These are phyloP conservation scores for Tenthredo notha DNA, from an alignment of 2,888 invertebrate species.

Conservation along the genomic window DNA sequence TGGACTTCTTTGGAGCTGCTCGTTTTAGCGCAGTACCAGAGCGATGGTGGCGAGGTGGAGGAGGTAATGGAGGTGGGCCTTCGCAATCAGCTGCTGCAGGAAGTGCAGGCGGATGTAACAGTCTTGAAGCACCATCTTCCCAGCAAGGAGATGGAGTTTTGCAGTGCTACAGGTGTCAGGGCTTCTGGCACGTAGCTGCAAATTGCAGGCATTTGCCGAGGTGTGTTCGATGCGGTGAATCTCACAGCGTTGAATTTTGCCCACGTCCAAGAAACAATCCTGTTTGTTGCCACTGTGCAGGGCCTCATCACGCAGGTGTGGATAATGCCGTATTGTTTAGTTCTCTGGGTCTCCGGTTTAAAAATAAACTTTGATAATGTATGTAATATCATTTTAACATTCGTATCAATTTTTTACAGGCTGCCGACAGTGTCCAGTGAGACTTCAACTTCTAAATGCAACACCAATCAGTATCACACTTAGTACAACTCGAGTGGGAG, in stretches of 20 bases:
- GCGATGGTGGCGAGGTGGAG: constrained; percentile 70
- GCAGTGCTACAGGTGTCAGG: constrained; percentile 80
- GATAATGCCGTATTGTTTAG: constrained; percentile 31
- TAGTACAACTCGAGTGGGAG: constrained; percentile 65
- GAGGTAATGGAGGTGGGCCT: constrained; percentile 54
- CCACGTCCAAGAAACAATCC: constrained; percentile 79
- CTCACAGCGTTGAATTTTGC: constrained; percentile 80
- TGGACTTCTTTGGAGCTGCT: constrained; percentile 79
- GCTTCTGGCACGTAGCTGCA: constrained; percentile 81
- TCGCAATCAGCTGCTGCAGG: constrained; percentile 56
- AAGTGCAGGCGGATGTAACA: constrained; percentile 58
- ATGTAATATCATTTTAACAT: not conserved
- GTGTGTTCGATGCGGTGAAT: constrained; percentile 80
- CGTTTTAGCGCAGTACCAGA: constrained; percentile 77
- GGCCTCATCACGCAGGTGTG: constrained; percentile 80
- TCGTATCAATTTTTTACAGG: constrained; percentile 61
- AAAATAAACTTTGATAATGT: not conserved
- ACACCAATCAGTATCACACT: constrained; percentile 77
- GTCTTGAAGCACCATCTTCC: constrained; percentile 57
- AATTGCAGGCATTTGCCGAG: constrained; percentile 78
- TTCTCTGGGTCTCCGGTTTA: constrained; percentile 59
- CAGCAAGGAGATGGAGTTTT: constrained; percentile 77
- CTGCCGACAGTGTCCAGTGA: constrained; percentile 78
- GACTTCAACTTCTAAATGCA: constrained; percentile 78
- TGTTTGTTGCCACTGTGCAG: constrained; percentile 80